These are phyloP conservation scores for Euwallacea similis DNA, from an alignment of 1,140 invertebrate genomes.

Conservation along the genomic window DNA sequence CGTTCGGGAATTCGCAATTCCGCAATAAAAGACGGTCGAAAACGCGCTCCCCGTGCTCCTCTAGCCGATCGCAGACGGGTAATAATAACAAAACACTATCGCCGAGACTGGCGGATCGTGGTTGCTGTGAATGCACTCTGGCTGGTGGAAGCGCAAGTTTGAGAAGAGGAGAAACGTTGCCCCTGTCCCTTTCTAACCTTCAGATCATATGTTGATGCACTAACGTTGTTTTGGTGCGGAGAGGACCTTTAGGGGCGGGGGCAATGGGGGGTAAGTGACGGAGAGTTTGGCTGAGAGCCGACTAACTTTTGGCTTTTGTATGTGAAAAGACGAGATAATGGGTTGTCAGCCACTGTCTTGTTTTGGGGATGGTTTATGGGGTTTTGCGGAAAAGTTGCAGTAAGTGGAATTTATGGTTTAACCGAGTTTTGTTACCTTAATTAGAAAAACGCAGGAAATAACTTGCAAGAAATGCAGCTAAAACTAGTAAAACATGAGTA, in stretches of 20 bases:
- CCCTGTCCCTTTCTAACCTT: slow-evolving; percentile 15
- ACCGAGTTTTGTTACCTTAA: no score
- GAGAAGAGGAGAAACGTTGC: slow-evolving; percentile 16
- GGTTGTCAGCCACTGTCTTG: slow-evolving; percentile 16
- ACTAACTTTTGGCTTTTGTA: slow-evolving; percentile 24
- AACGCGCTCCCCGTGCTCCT: slow-evolving; percentile 8
- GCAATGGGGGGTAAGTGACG: slow-evolving; percentile 10
- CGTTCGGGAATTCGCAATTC: no score
- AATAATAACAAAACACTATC: slow-evolving; percentile 31
- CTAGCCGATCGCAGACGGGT: slow-evolving; percentile 22
- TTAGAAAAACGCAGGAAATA: no score
- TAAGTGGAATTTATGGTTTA: no score
- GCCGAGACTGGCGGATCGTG: slow-evolving; percentile 33
- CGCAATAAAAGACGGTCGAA: slow-evolving; percentile 8
- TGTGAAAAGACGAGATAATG: slow-evolving; percentile 18
- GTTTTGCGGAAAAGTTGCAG: neutral
- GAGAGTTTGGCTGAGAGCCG: slow-evolving; percentile 23
- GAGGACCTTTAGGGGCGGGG: neutral
- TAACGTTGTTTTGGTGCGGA: slow-evolving; percentile 20
- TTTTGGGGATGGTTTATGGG: neutral
- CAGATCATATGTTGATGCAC: slow-evolving; percentile 22
- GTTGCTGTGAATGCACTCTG: slow-evolving; percentile 37
- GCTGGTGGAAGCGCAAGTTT: slow-evolving; percentile 33
- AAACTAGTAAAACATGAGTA: no score
- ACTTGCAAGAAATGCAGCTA: no score